Evolutionary conservation across 2,113 vertebrate genomes (phyloP), one percentile per base, ranked within the genome.

Genomic region (Silurus asotus): DNA sequence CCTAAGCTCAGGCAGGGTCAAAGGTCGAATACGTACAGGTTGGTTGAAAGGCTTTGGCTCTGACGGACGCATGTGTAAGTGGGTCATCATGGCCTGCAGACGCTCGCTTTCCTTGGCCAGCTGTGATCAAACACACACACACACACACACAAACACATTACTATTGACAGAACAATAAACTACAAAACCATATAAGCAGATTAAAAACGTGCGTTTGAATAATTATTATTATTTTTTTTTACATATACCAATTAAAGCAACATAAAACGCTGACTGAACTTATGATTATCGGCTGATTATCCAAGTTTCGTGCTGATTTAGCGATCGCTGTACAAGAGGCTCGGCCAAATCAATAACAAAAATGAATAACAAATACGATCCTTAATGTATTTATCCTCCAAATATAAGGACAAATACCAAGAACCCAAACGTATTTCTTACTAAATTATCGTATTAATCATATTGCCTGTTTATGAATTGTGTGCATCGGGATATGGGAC

Each of bases 1-100:
- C 37, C 37, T 37, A 37, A 37, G 2, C 37, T 67, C 23, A 20
- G 55, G 9, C 3, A 8, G 56, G 64, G 51, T 49, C 55, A 65
- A 51, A 77, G 64, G 25, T 85, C 4, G 82, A n/a, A 48, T 65
- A 93, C 96, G 96, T 91, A 99, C 98, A 91, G 98, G 98, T 89
- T 99, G 98, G 94, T 96, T 98, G 93, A 97, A 99, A 93, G 97
- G 96, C 94, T 99, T 99, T 93, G 98, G 98, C 96, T 99, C 98
- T 4, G 98, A 98, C 72, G 98, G 98, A 90, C 98, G 96, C 98
- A 99, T 99, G 94, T 99, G 98, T 89, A 99, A 96, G 89, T 99
- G 98, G 86, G 98, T 96, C 98, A 99, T 99, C 98, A 99, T 99
- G 23, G 98, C 98, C 91, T 99, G 98, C 80, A 99, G 96, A 89